Conservation (phyloP, 2,113 vertebrate genomes). For the Brachyistius frenatus region DNA sequence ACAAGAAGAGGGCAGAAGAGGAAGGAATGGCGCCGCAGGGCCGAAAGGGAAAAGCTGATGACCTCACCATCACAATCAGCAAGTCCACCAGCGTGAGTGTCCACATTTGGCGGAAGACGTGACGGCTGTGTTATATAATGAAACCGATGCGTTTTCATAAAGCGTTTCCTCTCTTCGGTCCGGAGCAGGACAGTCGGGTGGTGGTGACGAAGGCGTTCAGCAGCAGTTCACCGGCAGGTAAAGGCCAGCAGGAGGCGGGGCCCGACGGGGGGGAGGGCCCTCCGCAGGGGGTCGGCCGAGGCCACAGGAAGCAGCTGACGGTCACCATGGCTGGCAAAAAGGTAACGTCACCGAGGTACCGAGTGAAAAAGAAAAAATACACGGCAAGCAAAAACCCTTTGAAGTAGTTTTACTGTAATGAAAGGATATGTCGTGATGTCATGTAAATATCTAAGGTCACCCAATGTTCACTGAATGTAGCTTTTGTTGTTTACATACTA, state of each 20-base stretch:
- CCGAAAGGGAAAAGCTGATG: slow-evolving; percentile 87
- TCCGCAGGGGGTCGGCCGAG: slow-evolving; percentile 83
- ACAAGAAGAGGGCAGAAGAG: slow-evolving; percentile 92
- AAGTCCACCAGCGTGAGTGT: slow-evolving; percentile 90
- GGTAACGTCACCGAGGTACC: slow-evolving; percentile 80
- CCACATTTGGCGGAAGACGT: not conserved
- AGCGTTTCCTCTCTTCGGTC: slow-evolving; percentile 1
- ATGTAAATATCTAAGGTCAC: too few relatives aligned
- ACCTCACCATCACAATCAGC: slow-evolving; percentile 96
- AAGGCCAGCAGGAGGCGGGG: slow-evolving; percentile 72
- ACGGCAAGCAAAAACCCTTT: not conserved
- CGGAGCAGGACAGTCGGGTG: slow-evolving; percentile 90
- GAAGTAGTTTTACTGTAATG: slow-evolving; percentile 2
- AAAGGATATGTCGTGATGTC: not conserved
- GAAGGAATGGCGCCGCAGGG: slow-evolving; percentile 90
- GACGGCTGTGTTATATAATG: not conserved
- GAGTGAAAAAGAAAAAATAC: not conserved
- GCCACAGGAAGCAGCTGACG: slow-evolving; percentile 90
- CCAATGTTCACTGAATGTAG: too few relatives aligned
- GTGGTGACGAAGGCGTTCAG: slow-evolving; percentile 87
- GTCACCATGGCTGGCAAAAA: slow-evolving; percentile 94
- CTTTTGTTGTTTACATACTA: too few relatives aligned
- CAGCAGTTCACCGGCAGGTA: slow-evolving; percentile 56
- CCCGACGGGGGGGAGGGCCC: slow-evolving; percentile 73
- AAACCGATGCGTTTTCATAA: not conserved